Evolutionary conservation across 2,797 vertebrate genomes (phyloP).

Genomic region (Rallus crepitans): DNA sequence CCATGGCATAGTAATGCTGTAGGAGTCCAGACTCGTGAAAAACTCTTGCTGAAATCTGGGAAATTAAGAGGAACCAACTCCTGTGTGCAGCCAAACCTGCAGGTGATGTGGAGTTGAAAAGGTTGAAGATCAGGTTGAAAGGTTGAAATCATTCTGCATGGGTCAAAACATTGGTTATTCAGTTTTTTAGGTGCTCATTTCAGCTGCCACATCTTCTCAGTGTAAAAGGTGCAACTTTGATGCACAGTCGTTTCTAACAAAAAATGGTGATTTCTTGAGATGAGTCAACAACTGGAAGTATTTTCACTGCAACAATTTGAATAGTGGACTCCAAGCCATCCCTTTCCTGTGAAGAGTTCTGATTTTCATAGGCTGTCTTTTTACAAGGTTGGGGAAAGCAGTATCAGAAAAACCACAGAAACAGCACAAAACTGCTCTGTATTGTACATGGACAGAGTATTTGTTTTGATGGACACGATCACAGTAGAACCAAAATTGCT

Average conservation of each 20-base stretch:
- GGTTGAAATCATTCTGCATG: neutral
- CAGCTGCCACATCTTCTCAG: neutral
- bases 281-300: neutral
- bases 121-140: no score
- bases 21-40: neutral
- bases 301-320: neutral
- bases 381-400: neutral
- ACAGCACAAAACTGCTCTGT: rapidly evolving
- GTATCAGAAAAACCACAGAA: rapidly evolving
- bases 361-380: neutral
- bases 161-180: rapidly evolving
- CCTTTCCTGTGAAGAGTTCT: neutral
- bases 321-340: rapidly evolving
- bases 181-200: neutral
- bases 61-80: neutral
- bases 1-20: rapidly evolving
- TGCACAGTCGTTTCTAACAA: neutral
- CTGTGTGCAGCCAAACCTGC: neutral
- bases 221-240: neutral
- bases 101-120: neutral
- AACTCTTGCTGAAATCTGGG: neutral
- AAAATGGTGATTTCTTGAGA: neutral
- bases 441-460: rapidly evolving
- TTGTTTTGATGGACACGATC: neutral
- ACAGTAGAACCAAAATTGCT: neutral